Conservation (phyloP, 2,888 invertebrate species). For the Athalia cordata region DNA sequence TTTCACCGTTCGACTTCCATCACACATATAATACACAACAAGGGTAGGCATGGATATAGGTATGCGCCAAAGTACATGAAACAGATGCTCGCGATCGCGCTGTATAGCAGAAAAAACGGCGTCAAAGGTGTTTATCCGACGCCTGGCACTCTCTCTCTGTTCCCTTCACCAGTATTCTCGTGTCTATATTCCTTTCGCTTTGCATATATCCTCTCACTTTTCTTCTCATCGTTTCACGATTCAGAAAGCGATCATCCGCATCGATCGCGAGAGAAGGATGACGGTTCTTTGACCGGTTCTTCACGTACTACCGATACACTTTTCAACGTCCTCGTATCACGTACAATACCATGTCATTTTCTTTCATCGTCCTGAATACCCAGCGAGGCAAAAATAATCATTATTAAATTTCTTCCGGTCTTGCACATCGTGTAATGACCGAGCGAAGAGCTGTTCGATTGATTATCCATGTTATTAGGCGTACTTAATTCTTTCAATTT, state of each 20-base stretch:
- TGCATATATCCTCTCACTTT: too few species aligned
- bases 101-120: slow-evolving; percentile 8
- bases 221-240: too few species aligned
- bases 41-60: neutral
- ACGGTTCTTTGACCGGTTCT: slow-evolving; percentile 19
- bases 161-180: too few species aligned
- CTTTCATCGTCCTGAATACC: slow-evolving; percentile 11
- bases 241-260: slow-evolving; percentile 22
- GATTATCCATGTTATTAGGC: too few species aligned
- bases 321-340: neutral
- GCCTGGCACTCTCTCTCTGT: neutral
- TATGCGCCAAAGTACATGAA: neutral
- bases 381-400: slow-evolving; percentile 1
- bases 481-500: slow-evolving; percentile 7
- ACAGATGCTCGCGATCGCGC: slow-evolving; percentile 6
- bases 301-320: neutral
- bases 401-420: neutral
- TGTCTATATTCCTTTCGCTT: too few species aligned
- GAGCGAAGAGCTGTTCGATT: neutral
- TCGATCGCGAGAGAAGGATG: neutral
- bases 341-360: neutral
- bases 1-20: neutral
- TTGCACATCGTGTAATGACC: neutral
- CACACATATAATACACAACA: neutral
- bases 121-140: slow-evolving; percentile 31